Evolutionary conservation across 2,113 vertebrate species (phyloP).

Genomic region (Bos javanicus): DNA sequence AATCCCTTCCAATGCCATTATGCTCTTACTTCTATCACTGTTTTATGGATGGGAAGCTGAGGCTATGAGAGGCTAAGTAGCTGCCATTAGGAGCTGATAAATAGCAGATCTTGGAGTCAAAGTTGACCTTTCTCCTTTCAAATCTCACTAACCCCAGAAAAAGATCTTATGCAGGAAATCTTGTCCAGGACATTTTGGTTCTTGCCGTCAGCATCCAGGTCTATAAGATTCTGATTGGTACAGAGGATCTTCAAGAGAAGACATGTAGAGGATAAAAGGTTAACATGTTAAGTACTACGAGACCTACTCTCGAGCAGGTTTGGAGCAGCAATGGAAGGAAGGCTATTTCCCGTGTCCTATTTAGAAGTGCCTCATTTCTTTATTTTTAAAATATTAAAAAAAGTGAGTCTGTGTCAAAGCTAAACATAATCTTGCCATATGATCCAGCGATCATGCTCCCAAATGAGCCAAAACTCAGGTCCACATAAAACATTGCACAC

Average conservation of each 20-base stretch:
- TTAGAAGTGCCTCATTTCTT: not conserved
- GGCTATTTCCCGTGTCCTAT: not conserved
- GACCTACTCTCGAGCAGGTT: not conserved
- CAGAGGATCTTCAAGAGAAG: not conserved
- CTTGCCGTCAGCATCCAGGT: not conserved
- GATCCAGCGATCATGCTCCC: not conserved
- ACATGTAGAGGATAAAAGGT: not conserved
- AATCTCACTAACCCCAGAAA: not conserved
- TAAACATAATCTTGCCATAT: not conserved
- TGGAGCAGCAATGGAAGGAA: not conserved
- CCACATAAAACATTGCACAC: not conserved
- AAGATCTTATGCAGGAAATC: not conserved
- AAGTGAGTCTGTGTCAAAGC: not conserved
- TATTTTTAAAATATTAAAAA: constrained; percentile 17
- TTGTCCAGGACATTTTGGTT: not conserved
- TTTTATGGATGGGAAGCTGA: not conserved
- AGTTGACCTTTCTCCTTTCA: not conserved
- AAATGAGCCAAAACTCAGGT: not conserved
- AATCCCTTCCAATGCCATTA: not conserved
- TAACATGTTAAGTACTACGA: not conserved
- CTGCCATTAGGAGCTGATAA: not conserved
- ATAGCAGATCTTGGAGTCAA: not conserved
- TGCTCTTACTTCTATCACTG: not conserved
- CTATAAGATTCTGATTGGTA: not conserved
- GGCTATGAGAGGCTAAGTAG: not conserved